phyloP scores from a whole-genome alignment of 2,888 invertebrate species.

The Pristionchus exspectatus region DNA sequence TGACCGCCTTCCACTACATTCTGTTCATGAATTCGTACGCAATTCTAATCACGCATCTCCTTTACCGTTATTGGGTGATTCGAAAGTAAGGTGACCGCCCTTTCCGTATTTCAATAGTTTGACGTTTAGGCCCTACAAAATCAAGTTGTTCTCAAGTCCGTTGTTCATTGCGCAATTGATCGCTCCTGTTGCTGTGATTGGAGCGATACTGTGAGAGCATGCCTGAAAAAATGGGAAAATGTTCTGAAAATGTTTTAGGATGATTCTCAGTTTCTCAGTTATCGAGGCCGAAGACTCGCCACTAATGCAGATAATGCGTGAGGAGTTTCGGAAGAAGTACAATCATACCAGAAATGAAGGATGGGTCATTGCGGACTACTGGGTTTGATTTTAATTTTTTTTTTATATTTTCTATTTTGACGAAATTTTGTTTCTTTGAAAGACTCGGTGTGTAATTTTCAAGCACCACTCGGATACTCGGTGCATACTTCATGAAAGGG shows the following conservation, averaged over 20 bases:
- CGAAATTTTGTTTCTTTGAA: too few relatives aligned
- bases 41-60: background rate
- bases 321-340: background rate
- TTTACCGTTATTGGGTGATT: slow-evolving; percentile 12
- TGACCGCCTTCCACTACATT: background rate
- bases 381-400: background rate
- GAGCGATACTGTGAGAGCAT: background rate
- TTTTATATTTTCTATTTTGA: too few relatives aligned
- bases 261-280: background rate
- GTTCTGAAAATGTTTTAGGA: background rate
- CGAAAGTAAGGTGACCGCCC: too few relatives aligned
- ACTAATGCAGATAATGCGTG: background rate
- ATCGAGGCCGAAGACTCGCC: background rate
- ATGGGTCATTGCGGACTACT: background rate
- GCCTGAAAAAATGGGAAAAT: background rate
- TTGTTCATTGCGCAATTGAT: background rate
- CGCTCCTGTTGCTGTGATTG: background rate
- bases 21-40: background rate
- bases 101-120: too few relatives aligned
- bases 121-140: background rate
- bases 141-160: background rate
- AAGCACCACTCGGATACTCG: too few relatives aligned
- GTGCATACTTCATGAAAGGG: too few relatives aligned
- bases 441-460: too few relatives aligned
- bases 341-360: background rate